Evolutionary conservation across 2,797 vertebrate genomes (phyloP), one percentile per base, ranked within the genome.

Genomic region (Sebastiscus tertius): DNA sequence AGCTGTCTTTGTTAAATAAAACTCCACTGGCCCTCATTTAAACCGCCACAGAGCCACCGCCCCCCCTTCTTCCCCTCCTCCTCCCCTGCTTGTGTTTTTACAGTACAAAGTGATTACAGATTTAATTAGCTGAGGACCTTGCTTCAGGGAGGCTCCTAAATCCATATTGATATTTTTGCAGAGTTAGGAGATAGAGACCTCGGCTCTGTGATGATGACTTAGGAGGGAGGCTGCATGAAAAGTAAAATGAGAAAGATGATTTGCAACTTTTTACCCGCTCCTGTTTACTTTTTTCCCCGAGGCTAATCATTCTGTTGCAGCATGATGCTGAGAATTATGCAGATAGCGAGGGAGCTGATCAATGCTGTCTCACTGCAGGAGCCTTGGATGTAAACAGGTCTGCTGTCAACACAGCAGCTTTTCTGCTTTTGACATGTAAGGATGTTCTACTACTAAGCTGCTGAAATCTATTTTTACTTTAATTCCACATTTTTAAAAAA

Each of bases 121-220:
- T 94, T 92, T 93, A 96, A 96, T 96, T 95, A 94, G 92, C 92
- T 79, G 82, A 91, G 83, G 93, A 92, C 92, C 86, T 90, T 85
- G 93, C 94, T 94, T 94, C 83, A 87, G 92, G 93, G 88, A 94
- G 81, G 80, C 87, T 94, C 87, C 86, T 92, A 91, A 93, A 95
- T 94, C 91, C 92, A 94, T 94, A 93, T 92, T 94, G 92, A 95
- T 94, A 92, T 95, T 94, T 89, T 75, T 80, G 80, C 79, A 79
- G 77, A 87, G 84, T 88, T 89, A 71, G 67, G 87, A 81, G 82
- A 80, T 64, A 76, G 82, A 77, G 79, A 69, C 87, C 80, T 71
- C 31, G 29, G 59, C 87, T 80, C 68, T 42, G 72, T 54, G 72
- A 87, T 83, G 81, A 90, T 77, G 79, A 85, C 88, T 87, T 88